Conservation (phyloP, 2,797 vertebrate genomes). For the Acanthopagrus latus region DNA sequence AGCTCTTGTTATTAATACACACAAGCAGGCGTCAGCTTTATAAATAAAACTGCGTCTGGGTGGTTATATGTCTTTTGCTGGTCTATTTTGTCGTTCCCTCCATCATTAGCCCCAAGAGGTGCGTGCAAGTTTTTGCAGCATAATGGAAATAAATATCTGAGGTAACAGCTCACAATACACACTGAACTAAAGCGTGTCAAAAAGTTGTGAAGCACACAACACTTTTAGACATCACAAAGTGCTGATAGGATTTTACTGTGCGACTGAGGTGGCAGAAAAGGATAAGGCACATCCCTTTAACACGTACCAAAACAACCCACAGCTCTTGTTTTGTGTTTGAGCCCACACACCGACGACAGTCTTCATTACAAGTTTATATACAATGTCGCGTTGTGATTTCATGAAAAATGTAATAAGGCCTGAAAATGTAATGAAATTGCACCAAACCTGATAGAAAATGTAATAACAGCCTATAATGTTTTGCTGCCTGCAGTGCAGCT, state of each 20-base stretch:
- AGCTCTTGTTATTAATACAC: constrained; percentile 24
- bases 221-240: neutral
- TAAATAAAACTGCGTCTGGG: constrained; percentile 2
- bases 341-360: neutral
- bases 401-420: too few relatives aligned
- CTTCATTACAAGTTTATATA: neutral
- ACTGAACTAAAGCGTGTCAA: neutral
- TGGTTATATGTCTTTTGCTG: neutral
- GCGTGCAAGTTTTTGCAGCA: neutral
- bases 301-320: neutral
- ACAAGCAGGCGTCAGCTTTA: constrained; percentile 29
- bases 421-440: too few relatives aligned
- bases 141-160: neutral
- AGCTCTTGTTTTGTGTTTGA: neutral
- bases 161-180: neutral
- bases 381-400: neutral
- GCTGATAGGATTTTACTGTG: neutral
- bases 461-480: too few relatives aligned
- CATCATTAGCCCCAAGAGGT: neutral
- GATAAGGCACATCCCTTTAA: neutral
- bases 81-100: neutral
- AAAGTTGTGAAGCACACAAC: neutral
- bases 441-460: too few relatives aligned
- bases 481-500: too few relatives aligned
- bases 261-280: neutral